Evolutionary conservation across 2,113 vertebrate genomes (phyloP), one percentile per base, ranked within the genome.

Genomic region (Pomatorhinus ruficollis): DNA sequence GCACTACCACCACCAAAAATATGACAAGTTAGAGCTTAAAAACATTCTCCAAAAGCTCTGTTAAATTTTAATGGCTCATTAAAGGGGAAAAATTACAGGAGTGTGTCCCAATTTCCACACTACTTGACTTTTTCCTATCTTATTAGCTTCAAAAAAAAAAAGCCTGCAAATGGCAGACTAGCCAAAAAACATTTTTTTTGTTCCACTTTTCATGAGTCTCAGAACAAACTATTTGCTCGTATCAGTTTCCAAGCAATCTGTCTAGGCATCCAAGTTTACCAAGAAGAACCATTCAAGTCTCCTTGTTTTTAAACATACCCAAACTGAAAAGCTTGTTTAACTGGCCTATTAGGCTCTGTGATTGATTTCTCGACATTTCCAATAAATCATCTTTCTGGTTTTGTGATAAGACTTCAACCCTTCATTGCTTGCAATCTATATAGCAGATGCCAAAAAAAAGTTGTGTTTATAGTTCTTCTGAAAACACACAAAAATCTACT

Each of bases 181-280:
- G 71, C 42, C 35, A 83, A 90, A 72, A 83, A 74, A 8, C 12
- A 60, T 35, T 11, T 83, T 74, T 94, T 91, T 69, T 91, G 49
- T 83, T 74, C 52, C 10, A 6, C 22, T 83, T 64, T 35, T 60
- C 81, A 0, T 39, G 31, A 93, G 59, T 15, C 10, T 68, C 49
- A 82, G 83, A 89, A 83, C 54, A 91, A 88, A 65, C 25, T 78
- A 61, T 66, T 90, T 95, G 71, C 87, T 82, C 54, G 1, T 81
- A 79, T 52, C 49, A 69, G 88, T 94, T 93, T 96, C 90, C 60
- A 89, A 76, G 92, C 63, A 61, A 70, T 89, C 64, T 81, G 47
- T 60, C 68, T 45, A 61, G 80, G 89, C 63, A 91, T 89, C 56
- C 71, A 75, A 37, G 69, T 76, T 85, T 53, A 89, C 44, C 70